These are phyloP conservation scores for Hemicordylus capensis DNA, from an alignment of 2,113 vertebrate species.

Conservation along the genomic window DNA sequence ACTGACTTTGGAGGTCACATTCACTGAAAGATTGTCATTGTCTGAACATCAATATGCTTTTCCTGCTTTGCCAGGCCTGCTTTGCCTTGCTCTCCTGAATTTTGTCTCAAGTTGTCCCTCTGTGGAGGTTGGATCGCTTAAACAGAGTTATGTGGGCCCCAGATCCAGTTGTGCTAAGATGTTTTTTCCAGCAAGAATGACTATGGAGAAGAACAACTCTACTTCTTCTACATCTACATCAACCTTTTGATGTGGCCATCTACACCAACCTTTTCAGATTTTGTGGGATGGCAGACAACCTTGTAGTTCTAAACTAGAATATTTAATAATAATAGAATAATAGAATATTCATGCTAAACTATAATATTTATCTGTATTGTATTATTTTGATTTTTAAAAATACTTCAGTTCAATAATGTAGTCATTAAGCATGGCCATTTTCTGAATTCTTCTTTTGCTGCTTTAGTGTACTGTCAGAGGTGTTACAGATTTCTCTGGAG, in stretches of 20 bases:
- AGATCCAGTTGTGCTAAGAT: neutral
- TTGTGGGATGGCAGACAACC: neutral
- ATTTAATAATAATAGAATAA: too few species aligned
- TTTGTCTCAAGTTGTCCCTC: neutral
- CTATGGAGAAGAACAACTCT: neutral
- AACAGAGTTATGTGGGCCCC: neutral
- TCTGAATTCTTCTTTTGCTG: neutral
- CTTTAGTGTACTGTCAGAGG: neutral
- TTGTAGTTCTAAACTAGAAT: too few species aligned
- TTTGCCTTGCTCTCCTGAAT: neutral
- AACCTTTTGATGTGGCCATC: too few species aligned
- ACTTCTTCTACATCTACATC: neutral
- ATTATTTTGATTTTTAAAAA: neutral
- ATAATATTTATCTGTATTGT: neutral
- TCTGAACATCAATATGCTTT: neutral
- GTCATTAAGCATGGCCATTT: neutral
- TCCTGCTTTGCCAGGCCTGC: neutral
- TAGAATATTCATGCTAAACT: neutral
- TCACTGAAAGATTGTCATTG: neutral
- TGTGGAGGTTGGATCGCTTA: neutral
- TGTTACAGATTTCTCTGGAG: neutral
- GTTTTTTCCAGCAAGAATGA: neutral
- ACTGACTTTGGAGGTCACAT: slow-evolving; percentile 6
- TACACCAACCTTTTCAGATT: neutral
- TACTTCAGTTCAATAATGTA: neutral